Percentiles rank a stretch among this genome's conserved stretches.
Evolutionary conservation across 2,797 vertebrate genomes (phyloP).

Genomic region (Cyprinodon diabolis): DNA sequence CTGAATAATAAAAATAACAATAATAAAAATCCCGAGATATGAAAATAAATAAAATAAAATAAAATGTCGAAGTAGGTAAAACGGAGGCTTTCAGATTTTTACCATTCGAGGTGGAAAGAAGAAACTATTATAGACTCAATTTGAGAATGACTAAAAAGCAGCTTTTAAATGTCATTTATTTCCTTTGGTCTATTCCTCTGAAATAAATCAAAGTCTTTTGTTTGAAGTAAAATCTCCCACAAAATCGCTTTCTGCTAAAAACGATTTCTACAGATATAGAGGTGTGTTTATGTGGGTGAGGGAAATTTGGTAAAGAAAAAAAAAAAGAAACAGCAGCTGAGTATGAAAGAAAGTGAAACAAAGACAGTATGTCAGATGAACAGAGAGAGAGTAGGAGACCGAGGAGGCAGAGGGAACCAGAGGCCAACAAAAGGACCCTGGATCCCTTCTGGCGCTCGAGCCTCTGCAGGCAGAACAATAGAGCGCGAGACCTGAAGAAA

Average conservation of each 20-base stretch:
- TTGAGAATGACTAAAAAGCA: not conserved
- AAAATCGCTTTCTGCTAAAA: not conserved
- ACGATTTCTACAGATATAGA: not conserved
- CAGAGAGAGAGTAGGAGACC: conserved; percentile 6
- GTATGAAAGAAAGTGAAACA: not conserved
- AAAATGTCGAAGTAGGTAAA: not conserved
- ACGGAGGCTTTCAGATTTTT: not conserved
- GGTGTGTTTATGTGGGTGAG: not conserved
- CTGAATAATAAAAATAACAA: not conserved
- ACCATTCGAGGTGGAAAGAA: not conserved
- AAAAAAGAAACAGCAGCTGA: not conserved
- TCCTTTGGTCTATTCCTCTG: not conserved
- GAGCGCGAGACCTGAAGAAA: conserved; percentile 46
- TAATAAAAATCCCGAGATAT: not conserved
- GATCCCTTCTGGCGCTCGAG: conserved; percentile 28
- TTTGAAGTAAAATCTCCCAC: not conserved
- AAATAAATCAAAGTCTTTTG: not conserved
- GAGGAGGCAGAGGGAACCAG: conserved; percentile 26
- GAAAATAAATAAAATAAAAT: not conserved
- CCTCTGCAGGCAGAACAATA: conserved; percentile 70
- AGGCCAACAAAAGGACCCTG: conserved; percentile 66
- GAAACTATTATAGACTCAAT: not conserved
- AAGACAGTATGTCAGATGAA: conserved; percentile 6
- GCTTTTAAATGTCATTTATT: not conserved
- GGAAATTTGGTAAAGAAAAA: not conserved